These are phyloP conservation scores for Enteromius paludinosus DNA, from an alignment of 2,797 vertebrate genomes.

Conservation along the genomic window DNA sequence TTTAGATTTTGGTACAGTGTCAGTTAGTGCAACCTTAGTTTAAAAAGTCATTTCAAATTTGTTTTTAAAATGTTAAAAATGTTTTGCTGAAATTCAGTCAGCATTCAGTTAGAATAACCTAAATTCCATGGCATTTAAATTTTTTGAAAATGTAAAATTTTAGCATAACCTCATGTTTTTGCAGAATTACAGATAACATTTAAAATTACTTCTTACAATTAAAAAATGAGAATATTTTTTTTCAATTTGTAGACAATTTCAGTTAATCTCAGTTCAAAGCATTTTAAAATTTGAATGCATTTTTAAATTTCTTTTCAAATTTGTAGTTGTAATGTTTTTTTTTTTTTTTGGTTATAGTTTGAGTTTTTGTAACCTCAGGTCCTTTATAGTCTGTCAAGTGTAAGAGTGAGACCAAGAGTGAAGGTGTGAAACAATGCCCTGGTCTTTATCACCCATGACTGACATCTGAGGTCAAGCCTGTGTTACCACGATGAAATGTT, in stretches of 20 bases:
- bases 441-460: slow-evolving; percentile 21
- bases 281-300: neutral
- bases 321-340: neutral
- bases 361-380: neutral
- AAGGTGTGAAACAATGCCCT: slow-evolving; percentile 48
- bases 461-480: slow-evolving; percentile 7
- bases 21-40: neutral
- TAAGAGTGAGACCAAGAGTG: slow-evolving; percentile 21
- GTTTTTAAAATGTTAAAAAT: no score
- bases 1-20: neutral
- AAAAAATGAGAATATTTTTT: neutral
- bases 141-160: no score
- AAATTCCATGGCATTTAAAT: neutral
- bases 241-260: neutral
- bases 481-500: slow-evolving; percentile 36
- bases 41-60: no score
- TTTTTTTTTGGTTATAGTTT: neutral
- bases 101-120: neutral
- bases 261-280: neutral
- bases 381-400: slow-evolving; percentile 11
- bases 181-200: neutral
- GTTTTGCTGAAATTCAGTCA: neutral
- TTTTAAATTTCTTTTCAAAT: neutral
- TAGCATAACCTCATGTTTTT: neutral
- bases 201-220: neutral